Base-by-base conservation (phyloP, 1,140 invertebrate genomes). In the Anagrus nilaparvatae region DNA sequence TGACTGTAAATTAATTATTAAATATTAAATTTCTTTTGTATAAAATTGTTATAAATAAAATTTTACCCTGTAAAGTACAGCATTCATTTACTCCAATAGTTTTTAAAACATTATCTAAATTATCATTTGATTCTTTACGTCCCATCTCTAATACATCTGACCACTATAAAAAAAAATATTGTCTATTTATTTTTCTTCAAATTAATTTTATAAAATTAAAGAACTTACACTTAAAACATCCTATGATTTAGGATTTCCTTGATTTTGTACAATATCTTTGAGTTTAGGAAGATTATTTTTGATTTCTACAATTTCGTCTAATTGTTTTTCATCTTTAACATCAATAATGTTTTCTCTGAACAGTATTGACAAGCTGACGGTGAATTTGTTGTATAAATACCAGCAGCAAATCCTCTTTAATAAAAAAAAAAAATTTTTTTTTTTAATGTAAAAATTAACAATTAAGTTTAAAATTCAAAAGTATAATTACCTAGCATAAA, bases 351-450 rank as follows among this genome's bases (percentile, higher is more conserved):
- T 87, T 7, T 86, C 32, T 75, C 61, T 6, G 86, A 71, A 48
- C 86, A 84, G 61, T 87, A 81, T 43, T 75, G 70, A 57, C 86
- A 89, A 0, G 88, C 83, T 42, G 92, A 87, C 0, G 85, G 59
- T 13, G 80, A 81, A 64, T 94, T 95, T 28, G 90, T 95, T 9
- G 89, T 87, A 61, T 95, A 95, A 56, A 95, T 88, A 43, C 91
- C 90, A 25, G 81, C 79, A 27, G 82, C 81, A 49, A 91, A 78
- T 38, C 89, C 90, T 43, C 87, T 87, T 51, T 40, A 66, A 63
- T 48, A 60, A 54, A 41, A n/a, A n/a, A n/a, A n/a, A 25, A 5
- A 12, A 45, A 50, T n/a, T n/a, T n/a, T 46, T 50, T 13, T 50
- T 56, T 53, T n/a, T n/a, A n/a, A n/a, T n/a, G n/a, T n/a, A n/a